A percentile compares a stretch with the other conserved stretches of the same genome.
Evolutionary conservation across 2,797 vertebrate genomes (phyloP).

Genomic region (Scolopax rusticola): DNA sequence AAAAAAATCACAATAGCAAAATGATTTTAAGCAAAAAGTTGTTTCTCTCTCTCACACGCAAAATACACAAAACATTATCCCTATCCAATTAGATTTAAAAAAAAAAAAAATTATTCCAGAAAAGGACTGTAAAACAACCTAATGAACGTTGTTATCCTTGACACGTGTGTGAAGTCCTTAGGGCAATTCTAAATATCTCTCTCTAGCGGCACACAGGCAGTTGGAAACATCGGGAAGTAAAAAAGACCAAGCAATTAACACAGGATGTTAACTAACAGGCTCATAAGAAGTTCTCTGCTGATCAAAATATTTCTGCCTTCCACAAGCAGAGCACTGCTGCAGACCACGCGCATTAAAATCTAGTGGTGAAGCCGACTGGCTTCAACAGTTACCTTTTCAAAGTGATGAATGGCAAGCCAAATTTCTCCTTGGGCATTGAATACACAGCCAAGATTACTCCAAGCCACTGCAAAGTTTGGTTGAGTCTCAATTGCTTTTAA

Average conservation of each 20-base stretch:
- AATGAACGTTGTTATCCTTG: background rate
- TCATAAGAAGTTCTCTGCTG: background rate
- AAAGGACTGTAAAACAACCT: background rate
- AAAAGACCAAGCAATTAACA: background rate
- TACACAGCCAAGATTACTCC: constrained; percentile 99
- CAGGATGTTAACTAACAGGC: background rate
- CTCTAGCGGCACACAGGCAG: background rate
- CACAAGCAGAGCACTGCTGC: background rate
- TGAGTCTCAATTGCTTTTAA: constrained; percentile 99
- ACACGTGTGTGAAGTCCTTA: background rate
- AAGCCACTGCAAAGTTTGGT: constrained; percentile 99
- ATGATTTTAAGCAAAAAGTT: background rate
- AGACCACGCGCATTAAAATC: background rate
- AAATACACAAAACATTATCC: background rate
- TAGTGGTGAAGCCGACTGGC: background rate
- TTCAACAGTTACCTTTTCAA: constrained; percentile 90
- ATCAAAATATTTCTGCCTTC: background rate
- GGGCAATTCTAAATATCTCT: background rate
- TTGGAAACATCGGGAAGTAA: background rate
- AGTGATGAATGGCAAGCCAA: constrained; percentile 99
- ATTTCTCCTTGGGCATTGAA: constrained; percentile 99
- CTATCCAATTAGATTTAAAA: background rate
- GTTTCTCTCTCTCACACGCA: background rate
- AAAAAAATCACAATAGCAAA: background rate
- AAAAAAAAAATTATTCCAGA: accelerated